Conservation (phyloP, 2,888 invertebrate species). For the Lycia hirtaria region DNA sequence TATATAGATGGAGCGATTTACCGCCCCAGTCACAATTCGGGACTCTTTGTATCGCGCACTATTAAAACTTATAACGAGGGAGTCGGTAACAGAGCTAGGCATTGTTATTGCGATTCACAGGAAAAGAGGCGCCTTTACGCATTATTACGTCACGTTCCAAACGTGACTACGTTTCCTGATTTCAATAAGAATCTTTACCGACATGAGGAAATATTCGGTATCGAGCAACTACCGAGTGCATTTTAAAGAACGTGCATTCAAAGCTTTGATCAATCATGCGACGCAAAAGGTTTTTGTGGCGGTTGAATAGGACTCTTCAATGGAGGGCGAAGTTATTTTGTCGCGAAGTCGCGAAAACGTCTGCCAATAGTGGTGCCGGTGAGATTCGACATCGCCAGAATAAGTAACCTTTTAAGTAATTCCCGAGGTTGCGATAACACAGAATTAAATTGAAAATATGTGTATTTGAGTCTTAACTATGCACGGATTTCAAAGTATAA, state of each 20-base stretch:
- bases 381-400: constrained; percentile 70
- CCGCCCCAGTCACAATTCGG: constrained; percentile 55
- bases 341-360: constrained; percentile 60
- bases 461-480: not conserved
- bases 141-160: constrained; percentile 46
- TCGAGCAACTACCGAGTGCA: constrained; percentile 50
- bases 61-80: constrained; percentile 81
- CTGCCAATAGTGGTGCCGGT: constrained; percentile 60
- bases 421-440: constrained; percentile 55
- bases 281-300: constrained; percentile 77
- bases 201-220: constrained; percentile 31
- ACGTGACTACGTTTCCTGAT: constrained; percentile 34
- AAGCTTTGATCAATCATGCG: constrained; percentile 82
- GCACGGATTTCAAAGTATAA: not conserved
- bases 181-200: constrained; percentile 28
- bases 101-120: constrained; percentile 55
- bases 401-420: constrained; percentile 70
- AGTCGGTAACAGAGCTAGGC: constrained; percentile 55
- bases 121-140: constrained; percentile 48
- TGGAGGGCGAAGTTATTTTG: constrained; percentile 72
- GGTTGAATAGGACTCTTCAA: constrained; percentile 70
- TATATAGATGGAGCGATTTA: constrained; percentile 47
- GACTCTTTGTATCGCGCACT: constrained; percentile 68
- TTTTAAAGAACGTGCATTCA: constrained; percentile 66
- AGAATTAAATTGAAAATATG: constrained; percentile 7